These are phyloP conservation scores for Eublepharis macularius DNA, from an alignment of 2,113 vertebrate genomes.

Conservation along the genomic window DNA sequence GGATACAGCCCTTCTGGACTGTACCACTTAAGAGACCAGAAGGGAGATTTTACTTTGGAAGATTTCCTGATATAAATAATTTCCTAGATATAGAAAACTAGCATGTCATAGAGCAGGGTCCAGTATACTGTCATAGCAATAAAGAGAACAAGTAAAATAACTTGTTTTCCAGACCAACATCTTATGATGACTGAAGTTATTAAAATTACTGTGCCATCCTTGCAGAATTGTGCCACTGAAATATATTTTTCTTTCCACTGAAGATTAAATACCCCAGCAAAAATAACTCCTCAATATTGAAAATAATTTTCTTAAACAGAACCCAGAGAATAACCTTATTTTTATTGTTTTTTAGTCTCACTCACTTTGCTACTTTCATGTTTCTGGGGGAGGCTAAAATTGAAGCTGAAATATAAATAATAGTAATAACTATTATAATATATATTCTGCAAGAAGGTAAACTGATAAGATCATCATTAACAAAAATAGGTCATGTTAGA, in stretches of 20 bases:
- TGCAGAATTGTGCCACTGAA: neutral
- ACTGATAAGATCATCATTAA: neutral
- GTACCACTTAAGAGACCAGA: neutral
- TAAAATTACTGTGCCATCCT: neutral
- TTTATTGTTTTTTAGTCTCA: too few relatives aligned
- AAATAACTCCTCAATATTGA: neutral
- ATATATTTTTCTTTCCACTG: neutral
- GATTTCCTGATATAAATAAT: too few relatives aligned
- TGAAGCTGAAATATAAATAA: neutral
- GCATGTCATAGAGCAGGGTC: too few relatives aligned
- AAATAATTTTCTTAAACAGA: slow-evolving; percentile 3
- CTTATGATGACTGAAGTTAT: neutral
- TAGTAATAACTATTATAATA: neutral
- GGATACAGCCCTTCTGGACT: neutral
- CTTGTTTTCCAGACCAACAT: too few relatives aligned
- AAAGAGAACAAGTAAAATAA: too few relatives aligned
- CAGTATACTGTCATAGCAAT: too few relatives aligned
- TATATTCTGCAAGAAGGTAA: neutral
- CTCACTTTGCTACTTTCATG: too few relatives aligned
- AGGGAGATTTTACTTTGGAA: too few relatives aligned
- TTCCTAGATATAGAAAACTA: too few relatives aligned
- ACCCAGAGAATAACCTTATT: neutral
- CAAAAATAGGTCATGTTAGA: neutral
- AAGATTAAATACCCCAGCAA: neutral
- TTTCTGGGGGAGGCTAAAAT: too few relatives aligned